These are phyloP conservation scores for Venustoraphidia nigricollis DNA, from an alignment of 2,888 invertebrate genomes.

Conservation along the genomic window DNA sequence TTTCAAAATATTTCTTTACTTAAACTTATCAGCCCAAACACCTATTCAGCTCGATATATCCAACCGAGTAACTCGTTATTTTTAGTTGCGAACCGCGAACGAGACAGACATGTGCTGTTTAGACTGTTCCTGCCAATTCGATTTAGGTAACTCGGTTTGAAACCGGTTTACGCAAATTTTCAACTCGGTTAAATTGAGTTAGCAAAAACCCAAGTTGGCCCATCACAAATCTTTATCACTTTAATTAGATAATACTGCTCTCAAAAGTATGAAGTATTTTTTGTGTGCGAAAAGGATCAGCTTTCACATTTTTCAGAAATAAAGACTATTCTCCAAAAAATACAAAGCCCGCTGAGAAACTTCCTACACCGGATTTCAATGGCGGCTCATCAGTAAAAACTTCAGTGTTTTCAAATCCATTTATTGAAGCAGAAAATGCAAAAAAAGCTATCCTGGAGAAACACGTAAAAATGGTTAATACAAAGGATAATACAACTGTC, in stretches of 20 bases:
- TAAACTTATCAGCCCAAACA: no score
- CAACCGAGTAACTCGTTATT: no score
- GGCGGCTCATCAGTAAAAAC: conserved; percentile 36
- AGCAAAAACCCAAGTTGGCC: no score
- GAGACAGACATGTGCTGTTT: no score
- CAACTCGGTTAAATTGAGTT: no score
- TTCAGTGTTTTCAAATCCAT: conserved; percentile 80
- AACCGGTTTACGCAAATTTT: no score
- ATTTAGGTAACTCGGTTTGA: no score
- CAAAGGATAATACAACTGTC: conserved; percentile 54
- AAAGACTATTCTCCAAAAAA: conserved; percentile 15
- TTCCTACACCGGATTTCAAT: conserved; percentile 49
- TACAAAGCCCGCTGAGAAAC: conserved; percentile 22
- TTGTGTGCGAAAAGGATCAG: conserved; percentile 23
- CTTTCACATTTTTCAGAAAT: conserved; percentile 23
- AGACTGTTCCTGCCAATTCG: no score
- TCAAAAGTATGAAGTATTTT: conserved; percentile 2
- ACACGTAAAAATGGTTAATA: conserved; percentile 81
- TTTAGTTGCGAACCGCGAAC: no score
- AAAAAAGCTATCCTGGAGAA: conserved; percentile 77
- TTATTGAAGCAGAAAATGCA: conserved; percentile 69
- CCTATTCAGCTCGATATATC: no score
- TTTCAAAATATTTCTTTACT: no score
- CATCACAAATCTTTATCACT: no score
- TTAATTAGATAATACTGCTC: conserved; percentile 16